These are phyloP conservation scores for Aptenodytes patagonicus DNA, from an alignment of 2,113 vertebrate species.

Conservation along the genomic window DNA sequence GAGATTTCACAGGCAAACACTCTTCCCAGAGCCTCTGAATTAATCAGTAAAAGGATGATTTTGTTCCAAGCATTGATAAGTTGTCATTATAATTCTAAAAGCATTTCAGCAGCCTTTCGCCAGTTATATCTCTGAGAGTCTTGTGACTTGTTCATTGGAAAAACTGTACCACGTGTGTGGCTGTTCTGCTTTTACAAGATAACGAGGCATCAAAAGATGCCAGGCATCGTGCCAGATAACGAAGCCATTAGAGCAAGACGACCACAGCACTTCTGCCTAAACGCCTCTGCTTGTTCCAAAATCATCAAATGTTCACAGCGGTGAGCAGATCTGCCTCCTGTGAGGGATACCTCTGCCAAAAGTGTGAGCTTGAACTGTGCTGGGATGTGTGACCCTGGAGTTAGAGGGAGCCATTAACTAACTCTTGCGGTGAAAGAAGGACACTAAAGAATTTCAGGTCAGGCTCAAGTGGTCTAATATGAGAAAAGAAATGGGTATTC, in stretches of 20 bases:
- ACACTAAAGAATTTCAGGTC: neutral
- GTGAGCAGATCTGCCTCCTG: neutral
- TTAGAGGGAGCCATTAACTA: neutral
- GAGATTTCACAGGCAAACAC: neutral
- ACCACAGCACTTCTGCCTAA: constrained; percentile 47
- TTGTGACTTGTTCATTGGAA: constrained; percentile 59
- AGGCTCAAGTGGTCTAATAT: neutral
- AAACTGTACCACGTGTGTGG: neutral
- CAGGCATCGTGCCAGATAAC: constrained; percentile 51
- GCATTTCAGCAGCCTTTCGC: constrained; percentile 58
- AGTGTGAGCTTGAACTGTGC: rapidly evolving
- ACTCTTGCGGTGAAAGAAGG: neutral
- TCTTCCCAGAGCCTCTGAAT: constrained; percentile 42
- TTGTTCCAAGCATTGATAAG: constrained; percentile 51
- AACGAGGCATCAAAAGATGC: constrained; percentile 61
- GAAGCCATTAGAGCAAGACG: neutral
- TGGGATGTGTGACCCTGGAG: neutral
- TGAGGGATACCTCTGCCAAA: neutral
- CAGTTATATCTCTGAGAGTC: constrained; percentile 23
- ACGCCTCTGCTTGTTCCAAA: neutral
- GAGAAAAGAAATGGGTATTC: neutral
- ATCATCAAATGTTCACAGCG: neutral
- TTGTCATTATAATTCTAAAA: constrained; percentile 64
- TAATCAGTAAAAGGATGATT: constrained; percentile 34
- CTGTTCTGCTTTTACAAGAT: constrained; percentile 62